Evolutionary conservation across 2,797 vertebrate genomes (phyloP).

Genomic region (Anisognathus igniventris): DNA sequence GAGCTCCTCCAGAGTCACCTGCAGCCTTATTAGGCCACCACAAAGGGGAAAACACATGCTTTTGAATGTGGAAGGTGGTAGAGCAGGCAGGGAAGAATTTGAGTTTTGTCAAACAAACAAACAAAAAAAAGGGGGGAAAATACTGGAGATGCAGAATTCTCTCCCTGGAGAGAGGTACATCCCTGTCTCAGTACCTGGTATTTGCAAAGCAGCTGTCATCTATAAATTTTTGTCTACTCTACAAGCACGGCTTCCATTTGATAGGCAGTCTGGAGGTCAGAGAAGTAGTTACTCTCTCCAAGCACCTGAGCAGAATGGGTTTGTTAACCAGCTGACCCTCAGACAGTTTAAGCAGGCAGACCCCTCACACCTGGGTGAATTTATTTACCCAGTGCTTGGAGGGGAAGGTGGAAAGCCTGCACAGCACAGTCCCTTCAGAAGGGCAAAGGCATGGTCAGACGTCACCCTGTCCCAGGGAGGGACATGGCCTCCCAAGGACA

Average conservation of each 20-base stretch:
- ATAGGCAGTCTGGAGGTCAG: background rate
- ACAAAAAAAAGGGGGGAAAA: background rate
- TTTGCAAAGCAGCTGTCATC: background rate
- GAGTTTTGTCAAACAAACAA: background rate
- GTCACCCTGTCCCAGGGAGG: accelerated
- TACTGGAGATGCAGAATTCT: background rate
- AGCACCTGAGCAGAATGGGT: background rate
- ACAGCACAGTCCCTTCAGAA: accelerated
- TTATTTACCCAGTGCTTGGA: background rate
- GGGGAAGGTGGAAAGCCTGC: background rate
- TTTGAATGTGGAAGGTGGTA: background rate
- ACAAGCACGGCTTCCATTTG: background rate
- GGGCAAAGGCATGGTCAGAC: background rate
- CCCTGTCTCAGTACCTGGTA: background rate
- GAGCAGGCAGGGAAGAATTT: background rate
- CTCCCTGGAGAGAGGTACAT: background rate
- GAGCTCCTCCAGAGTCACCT: background rate
- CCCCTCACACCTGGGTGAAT: accelerated
- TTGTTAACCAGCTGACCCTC: background rate
- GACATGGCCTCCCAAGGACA: background rate
- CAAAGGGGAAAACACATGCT: accelerated
- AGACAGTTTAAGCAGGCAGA: background rate
- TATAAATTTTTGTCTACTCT: background rate
- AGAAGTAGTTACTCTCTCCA: background rate
- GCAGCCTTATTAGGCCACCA: background rate